phyloP scores from a whole-genome alignment of 1,140 invertebrate genomes.

The Drusus annulatus region DNA sequence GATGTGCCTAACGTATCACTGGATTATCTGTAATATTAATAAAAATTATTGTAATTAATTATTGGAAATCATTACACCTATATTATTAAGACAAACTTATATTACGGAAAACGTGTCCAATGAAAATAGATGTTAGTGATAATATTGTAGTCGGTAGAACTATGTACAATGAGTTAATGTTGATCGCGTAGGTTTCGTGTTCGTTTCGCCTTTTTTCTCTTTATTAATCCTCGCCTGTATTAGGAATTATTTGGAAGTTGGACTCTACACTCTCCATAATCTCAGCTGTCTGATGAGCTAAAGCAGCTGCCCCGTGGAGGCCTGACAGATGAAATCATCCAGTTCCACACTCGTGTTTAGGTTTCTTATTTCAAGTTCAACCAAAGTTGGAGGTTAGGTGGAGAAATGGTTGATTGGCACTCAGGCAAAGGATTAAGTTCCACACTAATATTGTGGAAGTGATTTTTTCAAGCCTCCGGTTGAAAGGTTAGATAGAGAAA shows the following conservation, averaged over 20 bases:
- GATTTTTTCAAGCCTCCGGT: too few species aligned
- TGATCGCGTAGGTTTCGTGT: conserved; percentile 46
- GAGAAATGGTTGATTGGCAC: too few species aligned
- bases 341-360: too few species aligned
- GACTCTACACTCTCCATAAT: too few species aligned
- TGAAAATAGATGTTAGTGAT: conserved; percentile 53
- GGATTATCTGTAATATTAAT: conserved; percentile 62
- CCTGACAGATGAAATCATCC: too few species aligned
- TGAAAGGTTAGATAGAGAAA: too few species aligned
- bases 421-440: too few species aligned
- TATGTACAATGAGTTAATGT: conserved; percentile 51
- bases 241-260: not conserved
- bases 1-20: conserved; percentile 73
- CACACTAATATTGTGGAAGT: too few species aligned
- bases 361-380: too few species aligned
- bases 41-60: conserved; percentile 63
- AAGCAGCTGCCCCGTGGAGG: too few species aligned
- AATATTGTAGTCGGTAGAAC: conserved; percentile 43
- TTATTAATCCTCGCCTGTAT: conserved; percentile 31
- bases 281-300: too few species aligned
- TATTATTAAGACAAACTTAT: conserved; percentile 52
- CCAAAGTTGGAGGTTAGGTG: too few species aligned
- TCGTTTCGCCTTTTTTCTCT: conserved; percentile 44
- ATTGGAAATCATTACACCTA: conserved; percentile 44
- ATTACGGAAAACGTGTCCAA: conserved; percentile 57